These are phyloP conservation scores for Dipodomys spectabilis DNA, from an alignment of 2,113 vertebrate species.

Conservation along the genomic window DNA sequence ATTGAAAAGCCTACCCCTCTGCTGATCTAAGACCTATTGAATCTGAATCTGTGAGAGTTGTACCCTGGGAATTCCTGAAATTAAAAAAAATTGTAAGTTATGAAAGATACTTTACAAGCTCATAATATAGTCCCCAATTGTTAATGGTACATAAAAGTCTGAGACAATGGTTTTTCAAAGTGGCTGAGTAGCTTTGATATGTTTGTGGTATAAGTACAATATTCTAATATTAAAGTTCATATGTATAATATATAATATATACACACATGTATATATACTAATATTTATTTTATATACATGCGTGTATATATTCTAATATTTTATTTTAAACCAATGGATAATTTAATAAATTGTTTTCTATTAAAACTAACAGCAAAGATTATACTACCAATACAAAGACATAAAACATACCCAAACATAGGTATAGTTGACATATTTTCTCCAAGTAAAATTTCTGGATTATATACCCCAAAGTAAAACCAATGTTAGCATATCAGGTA, in stretches of 20 bases:
- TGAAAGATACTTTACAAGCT: conserved; percentile 3
- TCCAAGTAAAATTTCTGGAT: not conserved
- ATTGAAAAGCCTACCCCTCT: not conserved
- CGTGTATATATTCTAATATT: not conserved
- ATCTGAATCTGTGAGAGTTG: not conserved
- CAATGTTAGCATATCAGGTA: not conserved
- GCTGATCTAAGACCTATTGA: not conserved
- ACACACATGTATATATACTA: too few relatives aligned
- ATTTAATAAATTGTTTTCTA: not conserved
- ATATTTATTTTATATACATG: not conserved
- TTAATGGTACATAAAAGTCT: not conserved
- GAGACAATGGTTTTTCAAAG: not conserved
- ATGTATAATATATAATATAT: too few relatives aligned
- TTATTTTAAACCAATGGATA: not conserved
- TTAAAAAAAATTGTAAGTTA: not conserved
- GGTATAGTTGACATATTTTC: not conserved
- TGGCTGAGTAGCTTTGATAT: not conserved
- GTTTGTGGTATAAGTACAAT: not conserved
- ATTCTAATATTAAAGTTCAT: not conserved
- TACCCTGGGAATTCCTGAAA: not conserved
- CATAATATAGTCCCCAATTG: not conserved
- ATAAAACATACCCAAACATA: not conserved
- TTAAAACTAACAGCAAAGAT: not conserved
- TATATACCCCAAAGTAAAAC: not conserved
- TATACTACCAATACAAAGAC: not conserved